These are phyloP conservation scores for Sycophaga agraensis DNA, from an alignment of 1,140 invertebrate species.

Conservation along the genomic window DNA sequence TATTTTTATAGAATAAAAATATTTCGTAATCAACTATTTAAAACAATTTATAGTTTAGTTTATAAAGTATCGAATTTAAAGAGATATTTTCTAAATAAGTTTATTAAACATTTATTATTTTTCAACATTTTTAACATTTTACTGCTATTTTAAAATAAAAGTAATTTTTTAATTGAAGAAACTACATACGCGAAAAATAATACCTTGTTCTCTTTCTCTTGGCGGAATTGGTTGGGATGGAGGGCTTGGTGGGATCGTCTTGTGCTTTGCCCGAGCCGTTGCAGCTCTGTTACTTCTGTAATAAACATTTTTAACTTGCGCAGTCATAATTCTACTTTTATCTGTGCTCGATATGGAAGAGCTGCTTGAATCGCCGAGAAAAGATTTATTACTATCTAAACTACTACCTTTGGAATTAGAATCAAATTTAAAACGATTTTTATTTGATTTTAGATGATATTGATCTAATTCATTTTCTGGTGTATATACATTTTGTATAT, in stretches of 20 bases:
- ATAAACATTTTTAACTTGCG: constrained; percentile 49
- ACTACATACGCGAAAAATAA: not conserved
- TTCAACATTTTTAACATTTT: too few relatives aligned
- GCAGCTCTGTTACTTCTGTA: constrained; percentile 61
- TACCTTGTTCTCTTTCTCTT: constrained; percentile 75
- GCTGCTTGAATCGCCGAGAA: constrained; percentile 43
- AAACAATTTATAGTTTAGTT: too few relatives aligned
- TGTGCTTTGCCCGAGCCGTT: constrained; percentile 63
- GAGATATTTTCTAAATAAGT: too few relatives aligned
- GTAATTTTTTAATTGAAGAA: too few relatives aligned
- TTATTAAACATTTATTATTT: too few relatives aligned
- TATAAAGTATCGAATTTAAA: too few relatives aligned
- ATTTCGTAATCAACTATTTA: too few relatives aligned
- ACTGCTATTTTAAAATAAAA: too few relatives aligned
- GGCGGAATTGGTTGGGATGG: constrained; percentile 49
- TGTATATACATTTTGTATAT: constrained; percentile 11
- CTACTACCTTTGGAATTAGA: constrained; percentile 46
- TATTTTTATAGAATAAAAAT: too few relatives aligned
- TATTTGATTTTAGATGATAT: not conserved
- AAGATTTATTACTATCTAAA: constrained; percentile 48
- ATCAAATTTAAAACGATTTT: constrained; percentile 33
- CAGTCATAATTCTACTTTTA: constrained; percentile 62
- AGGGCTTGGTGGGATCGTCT: constrained; percentile 54
- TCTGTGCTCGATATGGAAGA: constrained; percentile 38
- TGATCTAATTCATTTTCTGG: constrained; percentile 9